Evolutionary conservation across 2,797 vertebrate species (phyloP), one percentile per base, ranked within the genome.

Genomic region (Acipenser oxyrinchus): DNA sequence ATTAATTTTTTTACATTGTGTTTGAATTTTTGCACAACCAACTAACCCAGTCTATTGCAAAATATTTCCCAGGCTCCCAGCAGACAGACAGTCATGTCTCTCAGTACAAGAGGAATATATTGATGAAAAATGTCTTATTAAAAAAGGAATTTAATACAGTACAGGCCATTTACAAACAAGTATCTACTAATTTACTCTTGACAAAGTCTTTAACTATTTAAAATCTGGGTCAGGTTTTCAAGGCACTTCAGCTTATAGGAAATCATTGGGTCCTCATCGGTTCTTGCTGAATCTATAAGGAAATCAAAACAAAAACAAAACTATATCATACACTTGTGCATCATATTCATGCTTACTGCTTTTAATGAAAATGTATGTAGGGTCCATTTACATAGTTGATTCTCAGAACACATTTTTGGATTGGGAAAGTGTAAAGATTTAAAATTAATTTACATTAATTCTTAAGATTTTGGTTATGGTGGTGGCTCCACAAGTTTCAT

Each of bases 171-270:
- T 75, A 72, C 69, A 70, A 70, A 13, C 0, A 10, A 63, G 15
- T 65, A 61, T 15, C 48, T 1, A 49, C 6, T 11, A 58, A 58
- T 58, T n/a, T 11, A n/a, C 6, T n/a, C 10, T 58, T 58, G 10
- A 58, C 12, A 58, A 18, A 65, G 51, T 23, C 48, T n/a, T 82
- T 80, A 95, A 65, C 66, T 84, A 71, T 83, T 91, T 7, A 99
- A 87, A 73, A 95, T 84, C 62, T 91, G 88, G 1, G 87, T 82
- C 18, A 98, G 78, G 74, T 87, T 95, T 74, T 93, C 90, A 60
- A 99, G 91, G 76, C 95, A 97, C 85, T 92, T 94, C 73, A 94
- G 72, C 66, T 94, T 78, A 80, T 99, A 92, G 65, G 72, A 23
- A 59, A 82, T 86, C 11, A 84, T 71, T 9, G 87, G 77, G 13